phyloP scores from a whole-genome alignment of 2,113 vertebrate genomes.

The Phylloscopus trochilus region DNA sequence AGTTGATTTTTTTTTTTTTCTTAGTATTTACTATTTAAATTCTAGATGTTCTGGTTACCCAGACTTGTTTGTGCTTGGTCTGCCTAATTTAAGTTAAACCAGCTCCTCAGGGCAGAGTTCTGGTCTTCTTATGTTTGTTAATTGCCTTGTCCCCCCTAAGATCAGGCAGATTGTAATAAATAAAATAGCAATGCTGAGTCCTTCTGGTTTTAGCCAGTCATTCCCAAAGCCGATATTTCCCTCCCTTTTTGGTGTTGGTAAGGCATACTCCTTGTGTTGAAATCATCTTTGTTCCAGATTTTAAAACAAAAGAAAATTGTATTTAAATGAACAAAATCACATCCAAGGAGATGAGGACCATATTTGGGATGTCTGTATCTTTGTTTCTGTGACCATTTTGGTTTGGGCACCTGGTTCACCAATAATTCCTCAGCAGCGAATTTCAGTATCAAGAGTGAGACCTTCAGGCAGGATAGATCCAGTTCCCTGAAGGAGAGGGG shows the following conservation, averaged over 20 bases:
- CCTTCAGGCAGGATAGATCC: background rate
- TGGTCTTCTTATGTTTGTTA: slow-evolving; percentile 2
- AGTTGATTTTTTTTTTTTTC: background rate
- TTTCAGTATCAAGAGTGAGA: background rate
- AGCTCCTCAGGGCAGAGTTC: slow-evolving; percentile 35
- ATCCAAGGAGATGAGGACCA: background rate
- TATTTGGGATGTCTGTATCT: background rate
- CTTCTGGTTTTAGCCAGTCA: background rate
- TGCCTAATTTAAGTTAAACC: slow-evolving; percentile 27
- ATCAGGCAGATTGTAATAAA: background rate
- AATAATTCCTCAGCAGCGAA: background rate
- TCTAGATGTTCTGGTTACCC: background rate
- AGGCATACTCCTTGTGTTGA: background rate
- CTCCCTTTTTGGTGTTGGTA: background rate
- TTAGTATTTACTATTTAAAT: slow-evolving; percentile 37
- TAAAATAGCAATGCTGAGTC: background rate
- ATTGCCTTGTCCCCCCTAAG: background rate
- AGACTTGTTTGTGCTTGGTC: background rate
- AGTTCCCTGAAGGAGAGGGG: fast-evolving
- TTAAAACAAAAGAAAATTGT: background rate
- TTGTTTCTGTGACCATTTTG: background rate
- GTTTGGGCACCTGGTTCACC: background rate
- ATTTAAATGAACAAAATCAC: background rate
- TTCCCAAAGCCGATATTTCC: background rate
- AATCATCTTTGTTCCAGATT: background rate